Conservation (phyloP, 2,113 vertebrate genomes). For the Cavia porcellus region DNA sequence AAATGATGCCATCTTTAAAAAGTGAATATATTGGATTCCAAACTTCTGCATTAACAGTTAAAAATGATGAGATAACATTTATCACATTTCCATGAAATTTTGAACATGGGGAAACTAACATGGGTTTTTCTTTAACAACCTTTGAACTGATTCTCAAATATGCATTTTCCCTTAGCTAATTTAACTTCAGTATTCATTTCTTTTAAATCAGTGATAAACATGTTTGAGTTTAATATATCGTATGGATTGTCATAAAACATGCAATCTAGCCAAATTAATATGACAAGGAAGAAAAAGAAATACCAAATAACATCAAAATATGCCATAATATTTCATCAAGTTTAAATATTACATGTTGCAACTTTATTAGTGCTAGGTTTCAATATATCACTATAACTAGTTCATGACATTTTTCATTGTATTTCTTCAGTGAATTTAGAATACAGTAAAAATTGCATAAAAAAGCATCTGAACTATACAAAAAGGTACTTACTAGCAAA, state of each 20-base stretch:
- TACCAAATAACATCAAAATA: constrained; percentile 88
- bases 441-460: constrained; percentile 70
- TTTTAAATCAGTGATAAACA: constrained; percentile 84
- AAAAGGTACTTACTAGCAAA: constrained; percentile 54
- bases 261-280: constrained; percentile 86
- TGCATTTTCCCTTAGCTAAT: constrained; percentile 75
- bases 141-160: constrained; percentile 72
- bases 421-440: constrained; percentile 79
- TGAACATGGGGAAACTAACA: constrained; percentile 51
- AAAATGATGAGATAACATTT: constrained; percentile 18
- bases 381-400: constrained; percentile 84
- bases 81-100: constrained; percentile 49
- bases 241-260: constrained; percentile 87
- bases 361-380: constrained; percentile 83
- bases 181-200: constrained; percentile 78
- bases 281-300: constrained; percentile 87
- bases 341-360: constrained; percentile 84
- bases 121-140: constrained; percentile 58
- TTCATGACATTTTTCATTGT: constrained; percentile 78
- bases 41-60: not conserved
- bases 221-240: constrained; percentile 86
- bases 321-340: constrained; percentile 87
- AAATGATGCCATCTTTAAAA: too few relatives aligned
- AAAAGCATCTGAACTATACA: constrained; percentile 74
- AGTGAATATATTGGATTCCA: not conserved